phyloP scores from a whole-genome alignment of 2,888 invertebrate species.

The Mesorhabditis sp. region DNA sequence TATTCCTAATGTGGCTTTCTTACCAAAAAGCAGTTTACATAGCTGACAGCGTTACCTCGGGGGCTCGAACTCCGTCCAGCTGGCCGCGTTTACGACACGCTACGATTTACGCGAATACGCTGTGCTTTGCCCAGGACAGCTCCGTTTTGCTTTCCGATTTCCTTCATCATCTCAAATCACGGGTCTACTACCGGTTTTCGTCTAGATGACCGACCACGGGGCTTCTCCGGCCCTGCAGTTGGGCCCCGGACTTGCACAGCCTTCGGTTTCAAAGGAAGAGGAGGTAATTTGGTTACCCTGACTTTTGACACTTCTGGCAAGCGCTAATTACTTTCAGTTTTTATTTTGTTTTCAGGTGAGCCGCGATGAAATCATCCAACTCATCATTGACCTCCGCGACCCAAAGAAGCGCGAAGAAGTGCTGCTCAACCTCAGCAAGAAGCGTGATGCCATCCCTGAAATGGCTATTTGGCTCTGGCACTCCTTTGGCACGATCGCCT shows the following conservation, averaged over 20 bases:
- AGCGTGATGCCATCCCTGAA: constrained; percentile 85
- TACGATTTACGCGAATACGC: too few species aligned
- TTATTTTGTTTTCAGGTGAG: background rate
- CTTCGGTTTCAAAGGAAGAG: background rate
- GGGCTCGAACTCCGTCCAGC: too few species aligned
- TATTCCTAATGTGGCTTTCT: too few species aligned
- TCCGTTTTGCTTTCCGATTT: too few species aligned
- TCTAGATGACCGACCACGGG: background rate
- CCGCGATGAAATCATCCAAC: constrained; percentile 81
- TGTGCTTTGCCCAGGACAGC: too few species aligned
- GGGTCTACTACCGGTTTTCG: too few species aligned
- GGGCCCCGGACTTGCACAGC: background rate
- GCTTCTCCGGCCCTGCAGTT: background rate
- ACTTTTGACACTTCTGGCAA: background rate
- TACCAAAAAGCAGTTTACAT: too few species aligned
- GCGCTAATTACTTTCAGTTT: background rate
- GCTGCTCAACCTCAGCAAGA: constrained; percentile 83
- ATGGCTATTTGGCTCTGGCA: constrained; percentile 98
- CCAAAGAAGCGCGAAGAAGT: constrained; percentile 93
- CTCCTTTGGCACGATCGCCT: constrained; percentile 92
- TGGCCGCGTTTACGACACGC: too few species aligned
- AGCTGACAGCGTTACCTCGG: too few species aligned
- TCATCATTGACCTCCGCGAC: constrained; percentile 86
- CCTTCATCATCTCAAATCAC: too few species aligned
- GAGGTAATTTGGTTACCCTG: constrained; percentile 1